These are phyloP conservation scores for Brachionus angularis DNA, from an alignment of 1,140 invertebrate species.

Conservation along the genomic window DNA sequence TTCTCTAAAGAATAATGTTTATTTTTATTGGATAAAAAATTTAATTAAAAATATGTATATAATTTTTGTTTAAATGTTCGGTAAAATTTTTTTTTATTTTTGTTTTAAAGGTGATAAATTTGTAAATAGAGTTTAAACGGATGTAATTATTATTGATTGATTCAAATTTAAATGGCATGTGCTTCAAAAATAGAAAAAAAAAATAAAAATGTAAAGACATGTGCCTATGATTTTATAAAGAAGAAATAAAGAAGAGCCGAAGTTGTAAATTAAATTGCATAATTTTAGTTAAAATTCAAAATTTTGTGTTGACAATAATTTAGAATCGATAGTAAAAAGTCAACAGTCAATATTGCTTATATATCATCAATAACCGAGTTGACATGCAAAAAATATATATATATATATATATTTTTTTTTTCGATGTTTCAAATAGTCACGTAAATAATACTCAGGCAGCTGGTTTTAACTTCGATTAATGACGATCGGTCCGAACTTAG, in stretches of 20 bases:
- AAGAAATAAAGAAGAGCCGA: neutral
- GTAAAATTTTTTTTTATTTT: conserved; percentile 4
- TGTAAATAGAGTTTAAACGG: too few species aligned
- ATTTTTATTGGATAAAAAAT: too few species aligned
- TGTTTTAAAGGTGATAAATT: conserved; percentile 25
- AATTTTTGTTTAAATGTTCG: too few species aligned
- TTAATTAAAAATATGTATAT: too few species aligned
- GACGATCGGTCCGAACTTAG: too few species aligned
- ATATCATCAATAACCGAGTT: too few species aligned
- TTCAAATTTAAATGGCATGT: conserved; percentile 32
- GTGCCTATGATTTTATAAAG: neutral
- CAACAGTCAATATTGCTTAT: too few species aligned
- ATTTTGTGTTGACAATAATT: too few species aligned
- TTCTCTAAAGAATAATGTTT: too few species aligned
- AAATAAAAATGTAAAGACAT: neutral
- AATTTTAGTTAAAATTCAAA: conserved; percentile 1
- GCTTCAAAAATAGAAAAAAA: neutral
- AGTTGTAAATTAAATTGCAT: neutral
- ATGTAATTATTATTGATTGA: neutral
- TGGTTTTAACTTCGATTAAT: neutral
- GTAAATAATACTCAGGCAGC: conserved; percentile 21
- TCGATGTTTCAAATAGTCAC: conserved; percentile 29
- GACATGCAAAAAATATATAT: conserved; percentile 29
- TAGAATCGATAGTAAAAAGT: too few species aligned
- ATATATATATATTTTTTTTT: too few species aligned